Percentiles rank a stretch among this genome's conserved stretches.
phyloP scores from a whole-genome alignment of 1,140 invertebrate species.

The Palaemon carinicauda region DNA sequence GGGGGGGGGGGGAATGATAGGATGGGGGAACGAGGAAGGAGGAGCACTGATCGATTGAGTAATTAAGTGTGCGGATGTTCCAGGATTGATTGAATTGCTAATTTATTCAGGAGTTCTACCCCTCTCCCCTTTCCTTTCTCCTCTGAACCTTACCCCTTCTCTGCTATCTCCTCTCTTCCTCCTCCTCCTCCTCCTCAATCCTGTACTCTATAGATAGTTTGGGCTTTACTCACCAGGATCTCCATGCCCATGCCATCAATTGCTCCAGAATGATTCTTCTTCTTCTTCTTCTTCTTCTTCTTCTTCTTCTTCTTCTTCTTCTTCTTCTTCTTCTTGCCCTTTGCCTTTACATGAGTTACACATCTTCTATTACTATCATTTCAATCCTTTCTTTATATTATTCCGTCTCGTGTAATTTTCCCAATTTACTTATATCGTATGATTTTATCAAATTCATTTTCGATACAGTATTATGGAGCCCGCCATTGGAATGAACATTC shows the following conservation, averaged over 20 bases:
- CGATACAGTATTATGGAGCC: no score
- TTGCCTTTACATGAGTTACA: no score
- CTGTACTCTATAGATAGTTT: neutral
- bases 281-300: no score
- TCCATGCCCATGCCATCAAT: neutral
- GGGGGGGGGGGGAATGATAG: neutral
- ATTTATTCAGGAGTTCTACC: constrained; percentile 31
- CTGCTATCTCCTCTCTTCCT: neutral
- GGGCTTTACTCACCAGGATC: neutral
- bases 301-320: no score
- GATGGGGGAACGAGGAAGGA: neutral
- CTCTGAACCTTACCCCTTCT: neutral
- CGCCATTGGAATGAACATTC: no score
- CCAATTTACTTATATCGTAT: no score
- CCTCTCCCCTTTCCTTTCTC: neutral
- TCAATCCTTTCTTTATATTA: no score
- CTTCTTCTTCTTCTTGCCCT: no score
- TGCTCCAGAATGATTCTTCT: no score
- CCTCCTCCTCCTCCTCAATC: neutral
- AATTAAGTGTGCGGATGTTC: constrained; percentile 47
- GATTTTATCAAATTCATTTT: no score
- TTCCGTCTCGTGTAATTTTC: no score
- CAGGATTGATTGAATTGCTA: constrained; percentile 41
- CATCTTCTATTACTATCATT: no score
- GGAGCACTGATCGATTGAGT: constrained; percentile 33